Base-by-base conservation (phyloP, 2,888 invertebrate species). In the Oligia latruncula region DNA sequence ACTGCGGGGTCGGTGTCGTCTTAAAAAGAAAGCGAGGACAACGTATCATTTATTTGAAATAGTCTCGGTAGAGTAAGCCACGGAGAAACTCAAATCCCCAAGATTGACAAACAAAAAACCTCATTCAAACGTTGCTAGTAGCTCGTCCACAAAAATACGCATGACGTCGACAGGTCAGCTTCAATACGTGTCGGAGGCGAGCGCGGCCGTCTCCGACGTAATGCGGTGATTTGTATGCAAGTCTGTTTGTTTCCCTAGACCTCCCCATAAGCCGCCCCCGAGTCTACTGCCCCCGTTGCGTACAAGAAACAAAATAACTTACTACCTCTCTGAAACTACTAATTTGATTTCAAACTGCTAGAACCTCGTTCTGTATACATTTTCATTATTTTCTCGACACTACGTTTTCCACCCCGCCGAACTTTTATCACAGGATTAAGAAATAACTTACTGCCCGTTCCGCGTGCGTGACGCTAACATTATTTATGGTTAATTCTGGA, bases 161-260 rank as follows among this genome's bases (percentile, higher is more conserved):
- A 80, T 88, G 85, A 87, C 80, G 82, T 80, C 84, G 85, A 81
- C 86, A 87, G 82, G 86, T 83, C 78, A 75, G 71, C 75, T 86
- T 85, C 89, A 79, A 86, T 88, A 83, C 88, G 88, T 74, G 84
- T 90, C 90, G 90, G 88, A 87, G 89, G 90, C 87, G 88, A 83
- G 86, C 84, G 82, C 88, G 85, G 81, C 84, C 90, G 84, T 87
- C 87, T 88, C 86, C 80, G 78, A 77, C 78, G 85, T 93, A 95
- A 95, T 94, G 88, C 86, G 93, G 92, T 89, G 86, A 95, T 95
- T 94, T 92, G 92, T 94, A 95, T 95, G 94, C 95, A 92, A 92
- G 92, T 91, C 92, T 91, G 92, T 93, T 93, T 93, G 93, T 93
- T 93, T 93, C 90, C 90, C 90, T 90, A 90, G 88, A 89, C 90